Evolutionary conservation across 1,140 invertebrate species (phyloP).

Genomic region (Luehdorfia chinensis): DNA sequence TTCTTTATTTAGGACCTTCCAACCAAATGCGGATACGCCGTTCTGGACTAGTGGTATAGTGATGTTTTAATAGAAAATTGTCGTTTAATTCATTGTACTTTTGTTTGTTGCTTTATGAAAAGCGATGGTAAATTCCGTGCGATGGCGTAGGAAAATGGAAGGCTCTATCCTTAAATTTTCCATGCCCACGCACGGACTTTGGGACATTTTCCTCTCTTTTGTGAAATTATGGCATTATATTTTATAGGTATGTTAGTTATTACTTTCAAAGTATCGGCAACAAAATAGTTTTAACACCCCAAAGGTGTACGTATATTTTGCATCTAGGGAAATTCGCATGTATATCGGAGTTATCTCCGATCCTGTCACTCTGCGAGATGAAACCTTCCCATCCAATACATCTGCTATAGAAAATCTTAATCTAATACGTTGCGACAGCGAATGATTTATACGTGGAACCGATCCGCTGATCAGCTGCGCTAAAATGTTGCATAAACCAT

Average conservation of each 20-base stretch:
- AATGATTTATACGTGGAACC: conserved; percentile 63
- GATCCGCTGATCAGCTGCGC: conserved; percentile 37
- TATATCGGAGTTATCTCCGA: conserved; percentile 29
- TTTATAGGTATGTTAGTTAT: neutral
- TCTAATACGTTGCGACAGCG: conserved; percentile 66
- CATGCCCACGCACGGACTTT: too few species aligned
- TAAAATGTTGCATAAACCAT: conserved; percentile 35
- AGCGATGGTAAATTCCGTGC: too few species aligned
- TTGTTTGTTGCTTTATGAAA: too few species aligned
- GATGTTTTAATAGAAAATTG: too few species aligned
- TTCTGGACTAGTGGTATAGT: too few species aligned
- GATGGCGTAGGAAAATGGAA: too few species aligned
- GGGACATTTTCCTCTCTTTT: too few species aligned
- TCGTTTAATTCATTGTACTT: too few species aligned
- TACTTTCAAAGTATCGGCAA: neutral
- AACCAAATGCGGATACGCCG: too few species aligned
- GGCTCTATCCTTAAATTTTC: too few species aligned
- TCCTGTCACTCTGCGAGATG: conserved; percentile 59
- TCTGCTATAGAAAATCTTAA: conserved; percentile 61
- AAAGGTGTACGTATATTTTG: conserved; percentile 6
- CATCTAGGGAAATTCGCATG: conserved; percentile 55
- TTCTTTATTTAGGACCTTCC: too few species aligned
- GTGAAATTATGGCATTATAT: too few species aligned
- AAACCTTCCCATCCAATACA: conserved; percentile 54
- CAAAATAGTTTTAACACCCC: conserved; percentile 3